These are phyloP conservation scores for Tipula confusa DNA, from an alignment of 2,888 invertebrate species.

Conservation along the genomic window DNA sequence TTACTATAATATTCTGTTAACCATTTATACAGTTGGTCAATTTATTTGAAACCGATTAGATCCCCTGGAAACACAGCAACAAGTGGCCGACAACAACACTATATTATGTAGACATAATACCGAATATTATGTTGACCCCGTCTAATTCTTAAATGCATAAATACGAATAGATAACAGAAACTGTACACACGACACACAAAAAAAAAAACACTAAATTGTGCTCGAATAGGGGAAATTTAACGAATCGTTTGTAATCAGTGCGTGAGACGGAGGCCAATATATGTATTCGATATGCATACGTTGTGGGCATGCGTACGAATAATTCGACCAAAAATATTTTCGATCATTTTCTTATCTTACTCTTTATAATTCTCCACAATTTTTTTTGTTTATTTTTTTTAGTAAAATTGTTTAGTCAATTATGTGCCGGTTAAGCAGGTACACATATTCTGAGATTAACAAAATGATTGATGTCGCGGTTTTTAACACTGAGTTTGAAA, in stretches of 20 bases:
- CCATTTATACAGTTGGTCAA: not conserved
- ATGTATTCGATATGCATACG: not conserved
- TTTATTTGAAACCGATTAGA: not conserved
- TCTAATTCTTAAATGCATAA: not conserved
- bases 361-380: no score
- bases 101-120: not conserved
- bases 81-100: not conserved
- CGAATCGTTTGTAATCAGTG: not conserved
- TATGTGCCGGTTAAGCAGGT: no score
- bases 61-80: not conserved
- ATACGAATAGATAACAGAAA: not conserved
- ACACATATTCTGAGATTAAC: no score
- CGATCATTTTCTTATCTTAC: no score
- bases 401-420: no score
- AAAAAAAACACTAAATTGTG: not conserved
- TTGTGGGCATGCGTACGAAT: not conserved
- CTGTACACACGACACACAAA: not conserved
- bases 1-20: no score
- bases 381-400: no score
- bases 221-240: not conserved
- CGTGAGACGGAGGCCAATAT: not conserved
- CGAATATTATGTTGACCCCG: not conserved
- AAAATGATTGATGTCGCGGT: no score
- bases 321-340: not conserved
- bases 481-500: no score